These are phyloP conservation scores for Leucopsar rothschildi DNA, from an alignment of 2,113 vertebrate genomes.

Conservation along the genomic window DNA sequence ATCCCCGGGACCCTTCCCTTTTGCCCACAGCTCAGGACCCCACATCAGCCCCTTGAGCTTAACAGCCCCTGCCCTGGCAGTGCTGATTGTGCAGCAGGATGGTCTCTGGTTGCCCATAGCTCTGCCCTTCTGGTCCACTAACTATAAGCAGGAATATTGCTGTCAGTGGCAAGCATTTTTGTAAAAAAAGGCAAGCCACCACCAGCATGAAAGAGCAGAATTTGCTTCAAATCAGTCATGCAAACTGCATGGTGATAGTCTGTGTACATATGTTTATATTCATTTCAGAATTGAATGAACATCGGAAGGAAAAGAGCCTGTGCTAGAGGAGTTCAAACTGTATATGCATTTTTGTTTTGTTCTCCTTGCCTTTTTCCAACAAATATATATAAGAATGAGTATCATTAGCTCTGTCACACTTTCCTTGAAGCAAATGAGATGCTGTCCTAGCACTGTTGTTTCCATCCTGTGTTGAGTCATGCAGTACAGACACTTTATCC, in stretches of 20 bases:
- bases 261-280: accelerated
- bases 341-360: not conserved
- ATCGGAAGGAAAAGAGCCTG: not conserved
- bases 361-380: not conserved
- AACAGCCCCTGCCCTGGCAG: accelerated
- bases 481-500: slow-evolving; percentile 67
- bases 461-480: slow-evolving; percentile 63
- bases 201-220: not conserved
- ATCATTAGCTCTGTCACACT: not conserved
- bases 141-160: not conserved
- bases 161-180: not conserved
- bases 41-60: accelerated
- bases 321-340: not conserved
- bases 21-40: accelerated
- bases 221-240: not conserved
- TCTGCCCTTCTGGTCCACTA: not conserved
- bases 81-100: not conserved
- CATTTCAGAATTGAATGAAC: accelerated
- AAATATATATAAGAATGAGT: not conserved
- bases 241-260: not conserved
- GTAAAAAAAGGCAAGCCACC: not conserved
- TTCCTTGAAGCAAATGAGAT: not conserved
- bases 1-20: accelerated
- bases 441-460: slow-evolving; percentile 13
- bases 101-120: not conserved